A percentile compares a stretch with the other conserved stretches of the same genome.
phyloP scores from a whole-genome alignment of 2,888 invertebrate genomes.

The Eucera pruinosa region DNA sequence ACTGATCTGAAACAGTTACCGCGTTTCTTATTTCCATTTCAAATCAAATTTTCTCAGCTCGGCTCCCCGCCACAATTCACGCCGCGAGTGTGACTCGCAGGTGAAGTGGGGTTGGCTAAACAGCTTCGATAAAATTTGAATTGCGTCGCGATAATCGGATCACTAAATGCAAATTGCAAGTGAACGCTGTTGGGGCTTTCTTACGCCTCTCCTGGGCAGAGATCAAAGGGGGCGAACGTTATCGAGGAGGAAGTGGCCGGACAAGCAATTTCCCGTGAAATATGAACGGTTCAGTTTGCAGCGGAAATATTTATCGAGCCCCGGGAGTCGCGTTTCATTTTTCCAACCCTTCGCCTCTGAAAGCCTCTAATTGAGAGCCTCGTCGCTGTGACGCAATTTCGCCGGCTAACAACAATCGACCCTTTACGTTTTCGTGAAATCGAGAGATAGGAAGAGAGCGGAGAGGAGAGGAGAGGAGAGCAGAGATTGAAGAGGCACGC shows the following conservation, averaged over 20 bases:
- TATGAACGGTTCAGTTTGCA: slow-evolving; percentile 26
- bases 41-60: too few species aligned
- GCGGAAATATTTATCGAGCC: slow-evolving; percentile 8
- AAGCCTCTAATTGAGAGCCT: too few species aligned
- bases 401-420: too few species aligned
- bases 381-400: too few species aligned
- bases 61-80: too few species aligned
- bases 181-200: slow-evolving; percentile 11
- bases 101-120: too few species aligned
- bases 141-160: slow-evolving; percentile 33
- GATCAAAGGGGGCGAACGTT: slow-evolving; percentile 38
- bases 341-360: too few species aligned
- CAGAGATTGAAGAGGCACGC: slow-evolving; percentile 7
- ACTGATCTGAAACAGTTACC: too few species aligned
- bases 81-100: too few species aligned
- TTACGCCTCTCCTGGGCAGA: neutral
- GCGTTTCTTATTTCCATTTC: too few species aligned
- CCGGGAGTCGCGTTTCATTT: neutral
- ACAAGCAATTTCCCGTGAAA: slow-evolving; percentile 32
- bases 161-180: slow-evolving; percentile 25
- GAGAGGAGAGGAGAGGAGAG: too few species aligned
- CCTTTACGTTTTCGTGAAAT: neutral
- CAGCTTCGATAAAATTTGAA: slow-evolving; percentile 42
- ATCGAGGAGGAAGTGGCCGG: neutral
- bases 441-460: neutral